phyloP scores from a whole-genome alignment of 1,140 invertebrate genomes.

The Cotesia glomerata region DNA sequence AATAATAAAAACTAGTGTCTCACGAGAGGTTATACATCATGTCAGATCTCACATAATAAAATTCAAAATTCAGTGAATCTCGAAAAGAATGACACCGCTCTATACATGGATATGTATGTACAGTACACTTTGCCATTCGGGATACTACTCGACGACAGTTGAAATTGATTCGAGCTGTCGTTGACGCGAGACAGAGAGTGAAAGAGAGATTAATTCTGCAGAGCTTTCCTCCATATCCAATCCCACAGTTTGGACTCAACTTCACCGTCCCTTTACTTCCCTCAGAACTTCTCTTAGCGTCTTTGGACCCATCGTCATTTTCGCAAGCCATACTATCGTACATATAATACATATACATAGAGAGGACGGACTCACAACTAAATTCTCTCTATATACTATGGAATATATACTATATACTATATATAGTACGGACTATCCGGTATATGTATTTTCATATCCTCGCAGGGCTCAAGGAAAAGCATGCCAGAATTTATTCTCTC shows the following conservation, averaged over 20 bases:
- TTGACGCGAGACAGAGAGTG: background rate
- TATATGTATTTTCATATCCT: too few relatives aligned
- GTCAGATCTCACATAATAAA: conserved; percentile 13
- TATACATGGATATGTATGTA: background rate
- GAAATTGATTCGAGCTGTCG: conserved; percentile 28
- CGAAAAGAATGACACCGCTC: background rate
- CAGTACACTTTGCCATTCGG: too few relatives aligned
- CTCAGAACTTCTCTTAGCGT: background rate
- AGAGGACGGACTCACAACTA: too few relatives aligned
- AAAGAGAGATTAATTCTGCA: conserved; percentile 12
- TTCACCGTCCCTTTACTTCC: background rate
- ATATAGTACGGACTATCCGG: background rate
- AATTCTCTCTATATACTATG: too few relatives aligned
- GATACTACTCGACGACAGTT: conserved; percentile 20
- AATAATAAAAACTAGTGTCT: background rate
- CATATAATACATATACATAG: background rate
- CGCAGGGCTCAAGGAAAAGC: background rate
- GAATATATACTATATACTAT: background rate
- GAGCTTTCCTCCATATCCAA: conserved; percentile 5
- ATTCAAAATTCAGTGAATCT: conserved; percentile 18
- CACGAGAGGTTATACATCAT: conserved; percentile 21
- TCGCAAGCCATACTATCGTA: background rate
- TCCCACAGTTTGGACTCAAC: background rate
- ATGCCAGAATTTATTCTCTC: conserved; percentile 24
- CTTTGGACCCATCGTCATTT: background rate